Base-by-base conservation (phyloP, 2,797 vertebrate species). In the Sorex maritimensis region DNA sequence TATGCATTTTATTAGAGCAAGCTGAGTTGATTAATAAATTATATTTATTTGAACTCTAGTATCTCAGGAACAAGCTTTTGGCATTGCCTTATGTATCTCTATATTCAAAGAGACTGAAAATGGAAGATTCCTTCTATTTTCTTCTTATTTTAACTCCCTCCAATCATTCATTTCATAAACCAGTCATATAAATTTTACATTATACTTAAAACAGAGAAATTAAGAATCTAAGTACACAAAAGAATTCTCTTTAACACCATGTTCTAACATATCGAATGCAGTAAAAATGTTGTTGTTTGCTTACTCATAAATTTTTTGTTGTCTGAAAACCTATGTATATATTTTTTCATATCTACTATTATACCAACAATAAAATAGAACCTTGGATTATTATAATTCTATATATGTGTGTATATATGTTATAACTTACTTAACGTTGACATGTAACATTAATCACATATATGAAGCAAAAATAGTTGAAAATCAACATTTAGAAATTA, bases 191-290 rank as follows among this genome's bases (percentile, higher is more conserved):
- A 58, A 67, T 68, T 19, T 73, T 30, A 30, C 77, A 5, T 81
- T 55, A 81, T 11, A 86, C 65, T 81, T 49, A 82, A 91, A 41
- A 4, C 23, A 24, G 34, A 78, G 23, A 23, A 67, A 21, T 34
- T 65, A 92, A 63, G 28, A 86, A 55, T 71, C 19, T 77, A 65
- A 73, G 81, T 75, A 86, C 30, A 92, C 44, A 41, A 44, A 72
- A 52, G 12, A 67, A 67, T 84, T 49, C 34, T 91, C n/a, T 58
- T 94, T 85, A 74, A 19, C 30, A 80, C 30, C 9, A 24, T 55
- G 17, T 44, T 77, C 30, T 86, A 72, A 77, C 41, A 24, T 73
- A 65, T 28, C 41, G 71, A 63, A 71, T 63, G 3, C 3, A 44
- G 19, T 63, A n/a, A 5, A 15, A n/a, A 55, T 71, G 38, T 46